A percentile compares a stretch with the other conserved stretches of the same genome.
Conservation (phyloP, 2,797 vertebrate species). For the Epinephelus awoara region DNA sequence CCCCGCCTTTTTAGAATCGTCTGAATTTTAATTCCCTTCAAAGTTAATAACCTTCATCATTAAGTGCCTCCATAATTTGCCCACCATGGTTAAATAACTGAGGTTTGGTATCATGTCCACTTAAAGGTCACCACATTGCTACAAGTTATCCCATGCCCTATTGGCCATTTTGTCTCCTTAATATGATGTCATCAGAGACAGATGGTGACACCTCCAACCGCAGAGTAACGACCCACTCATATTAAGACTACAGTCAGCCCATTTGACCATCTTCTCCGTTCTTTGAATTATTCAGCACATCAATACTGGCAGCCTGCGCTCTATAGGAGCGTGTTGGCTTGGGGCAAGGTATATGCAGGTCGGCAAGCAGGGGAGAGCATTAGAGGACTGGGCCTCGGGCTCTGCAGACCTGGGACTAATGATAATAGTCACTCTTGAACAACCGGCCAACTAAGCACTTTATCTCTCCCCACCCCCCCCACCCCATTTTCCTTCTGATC, state of each 20-base stretch:
- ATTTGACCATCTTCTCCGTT: conserved; percentile 32
- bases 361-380: conserved; percentile 48
- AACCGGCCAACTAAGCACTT: conserved; percentile 64
- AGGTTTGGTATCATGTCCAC: background rate
- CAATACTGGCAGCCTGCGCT: conserved; percentile 47
- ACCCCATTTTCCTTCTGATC: conserved; percentile 31
- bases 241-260: conserved; percentile 32
- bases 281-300: conserved; percentile 68
- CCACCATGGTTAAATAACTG: background rate
- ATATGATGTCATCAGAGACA: conserved; percentile 22
- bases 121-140: background rate
- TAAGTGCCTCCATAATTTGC: background rate
- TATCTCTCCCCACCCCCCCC: conserved; percentile 8
- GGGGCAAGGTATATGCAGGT: conserved; percentile 52
- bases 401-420: conserved; percentile 60
- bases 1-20: too few species aligned
- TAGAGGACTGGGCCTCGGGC: conserved; percentile 62
- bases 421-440: conserved; percentile 62
- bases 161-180: background rate
- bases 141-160: background rate
- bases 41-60: background rate
- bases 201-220: background rate
- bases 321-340: conserved; percentile 60
- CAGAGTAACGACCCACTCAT: conserved; percentile 3
- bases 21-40: background rate